These are phyloP conservation scores for Tridacna crocea DNA, from an alignment of 2,888 invertebrate species.

Conservation along the genomic window DNA sequence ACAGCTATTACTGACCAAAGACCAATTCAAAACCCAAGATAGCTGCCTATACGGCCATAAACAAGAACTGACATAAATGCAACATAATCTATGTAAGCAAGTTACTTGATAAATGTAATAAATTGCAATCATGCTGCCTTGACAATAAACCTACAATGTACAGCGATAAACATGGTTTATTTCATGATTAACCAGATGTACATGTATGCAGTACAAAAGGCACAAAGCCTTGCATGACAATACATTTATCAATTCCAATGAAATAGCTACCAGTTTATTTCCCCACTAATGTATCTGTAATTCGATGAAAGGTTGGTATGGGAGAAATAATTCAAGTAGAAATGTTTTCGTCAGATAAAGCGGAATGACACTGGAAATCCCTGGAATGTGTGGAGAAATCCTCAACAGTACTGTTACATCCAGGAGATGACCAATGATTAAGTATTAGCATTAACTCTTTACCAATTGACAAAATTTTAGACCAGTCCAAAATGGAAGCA, in stretches of 20 bases:
- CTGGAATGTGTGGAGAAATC: no score
- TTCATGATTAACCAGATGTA: slow-evolving; percentile 9
- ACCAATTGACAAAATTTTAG: no score
- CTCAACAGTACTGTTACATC: no score
- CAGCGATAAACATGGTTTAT: background rate
- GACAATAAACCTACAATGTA: background rate
- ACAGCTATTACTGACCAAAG: no score
- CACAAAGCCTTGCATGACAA: background rate
- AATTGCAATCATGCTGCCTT: background rate
- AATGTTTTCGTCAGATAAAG: background rate
- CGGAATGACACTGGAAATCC: background rate
- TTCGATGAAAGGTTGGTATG: slow-evolving; percentile 15
- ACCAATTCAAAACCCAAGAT: no score
- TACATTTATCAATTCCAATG: slow-evolving; percentile 8
- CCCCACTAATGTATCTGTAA: slow-evolving; percentile 13
- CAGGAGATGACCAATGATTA: no score
- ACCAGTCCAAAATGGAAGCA: no score
- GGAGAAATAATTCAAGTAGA: slow-evolving; percentile 7
- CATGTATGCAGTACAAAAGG: background rate
- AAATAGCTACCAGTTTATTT: background rate
- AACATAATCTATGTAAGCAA: background rate
- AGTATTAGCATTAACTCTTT: no score
- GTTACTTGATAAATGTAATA: background rate
- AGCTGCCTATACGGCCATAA: no score
- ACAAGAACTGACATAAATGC: no score